Evolutionary conservation across 2,797 vertebrate genomes (phyloP), one percentile per base, ranked within the genome.

Genomic region (Sternotherus odoratus): DNA sequence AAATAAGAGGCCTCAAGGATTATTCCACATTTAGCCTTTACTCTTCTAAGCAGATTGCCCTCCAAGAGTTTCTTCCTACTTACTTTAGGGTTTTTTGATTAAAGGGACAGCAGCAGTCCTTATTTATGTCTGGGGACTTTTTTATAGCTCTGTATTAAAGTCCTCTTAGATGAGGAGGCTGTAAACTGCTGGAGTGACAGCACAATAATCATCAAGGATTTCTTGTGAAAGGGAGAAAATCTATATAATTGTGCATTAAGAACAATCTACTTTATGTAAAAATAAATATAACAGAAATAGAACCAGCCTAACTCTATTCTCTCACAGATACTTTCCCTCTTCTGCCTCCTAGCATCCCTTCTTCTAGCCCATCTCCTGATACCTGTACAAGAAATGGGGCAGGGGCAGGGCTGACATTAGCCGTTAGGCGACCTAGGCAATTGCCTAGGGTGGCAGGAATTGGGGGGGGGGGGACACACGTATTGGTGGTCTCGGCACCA

Each of bases 11-110:
- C 92, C 83, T 91, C 81, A 9, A 94, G 93, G 95, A 96, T 97
- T 97, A 95, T 96, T 96, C 95, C 90, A 91, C 94, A 95, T 97
- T 97, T 97, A 97, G 95, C 92, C 19, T 92, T 90, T 88, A 85
- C 82, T 92, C 88, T 78, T 95, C 88, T 97, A 97, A 97, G 95
- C 84, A 95, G 95, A 96, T 97, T 97, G 94, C 56, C 36, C 23
- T 96, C 57, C 75, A 95, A 96, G 96, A 96, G 96, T 94, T 88
- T 86, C 92, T 89, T 92, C 85, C 93, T 85, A 89, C 89, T 96
- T 97, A 77, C 81, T 93, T 90, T 96, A 94, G 88, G 12, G 91
- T 96, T 93, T 79, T 79, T 90, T 53, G 33, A 43, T 97, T 95
- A 94, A 96, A 97, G 89, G 50, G 39, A 89, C 83, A 94, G 91